Evolutionary conservation across 1,140 invertebrate species (phyloP), one percentile per base, ranked within the genome.

Genomic region (Calliopsis andreniformis): DNA sequence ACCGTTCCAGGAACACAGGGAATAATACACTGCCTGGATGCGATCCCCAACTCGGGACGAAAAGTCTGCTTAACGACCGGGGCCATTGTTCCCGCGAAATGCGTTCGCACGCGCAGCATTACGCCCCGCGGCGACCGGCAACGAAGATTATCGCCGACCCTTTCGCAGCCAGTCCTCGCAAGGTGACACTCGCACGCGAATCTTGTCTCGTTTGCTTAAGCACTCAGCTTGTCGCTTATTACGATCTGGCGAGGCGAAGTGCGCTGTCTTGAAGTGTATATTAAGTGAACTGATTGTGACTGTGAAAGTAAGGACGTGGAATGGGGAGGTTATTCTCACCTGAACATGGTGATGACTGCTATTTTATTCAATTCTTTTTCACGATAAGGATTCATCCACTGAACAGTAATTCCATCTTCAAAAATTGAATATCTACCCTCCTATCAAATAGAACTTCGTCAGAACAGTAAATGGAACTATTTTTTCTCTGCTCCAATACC

Each of bases 81-180:
- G 68, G 45, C 73, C 83, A 87, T 87, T 86, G 84, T 87, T 78
- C 68, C 72, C 61, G 78, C 71, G 64, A 83, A 85, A 85, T 79
- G 76, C 83, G 76, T 85, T 87, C 80, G 76, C 80, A 78, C 82
- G 70, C 81, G 70, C 81, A 56, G 78, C 78, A 84, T 85, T 83
- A 84, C 79, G 47, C 51, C 53, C 28, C 56, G 68, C 47, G 47
- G 76, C 53, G 76, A 39, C 47, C 43, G 62, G 43, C 55, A 55
- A 35, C 55, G 16, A 35, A 25, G 23, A 49, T 39, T 53, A 77
- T 64, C 61, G 61, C 10, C 30, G 35, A 30, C 16, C 23, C 7
- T 18, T 35, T 56, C 28, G n/a, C 3, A 49, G 1, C 55, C n/a
- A 16, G 12, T 10, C 63, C 39, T 8, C 7, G 25, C 23, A 4